Evolutionary conservation across 2,888 invertebrate genomes (phyloP).

Genomic region (Mechanitis mazaeus): DNA sequence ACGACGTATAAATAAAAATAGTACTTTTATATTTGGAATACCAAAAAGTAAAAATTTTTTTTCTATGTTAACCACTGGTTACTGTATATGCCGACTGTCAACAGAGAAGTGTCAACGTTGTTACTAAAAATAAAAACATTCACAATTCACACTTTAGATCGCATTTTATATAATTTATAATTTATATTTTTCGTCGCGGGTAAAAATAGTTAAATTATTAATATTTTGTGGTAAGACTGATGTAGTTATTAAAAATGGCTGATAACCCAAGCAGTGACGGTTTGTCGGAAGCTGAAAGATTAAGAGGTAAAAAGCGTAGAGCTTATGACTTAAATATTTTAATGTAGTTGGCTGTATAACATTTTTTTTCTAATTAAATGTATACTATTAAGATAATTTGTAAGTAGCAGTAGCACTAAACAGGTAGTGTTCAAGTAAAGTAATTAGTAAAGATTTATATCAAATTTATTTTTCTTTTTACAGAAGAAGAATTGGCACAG

Average conservation of each 20-base stretch:
- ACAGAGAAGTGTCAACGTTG: not conserved
- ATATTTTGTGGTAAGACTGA: conserved; percentile 5
- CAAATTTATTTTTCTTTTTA: conserved; percentile 27
- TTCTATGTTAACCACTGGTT: too few species aligned
- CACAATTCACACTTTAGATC: not conserved
- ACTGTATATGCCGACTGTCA: not conserved
- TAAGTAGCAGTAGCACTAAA: not conserved
- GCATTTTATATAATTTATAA: too few species aligned
- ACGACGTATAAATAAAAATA: too few species aligned
- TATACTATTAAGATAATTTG: not conserved
- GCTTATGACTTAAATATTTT: too few species aligned
- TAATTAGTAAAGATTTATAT: not conserved
- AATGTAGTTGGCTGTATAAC: too few species aligned
- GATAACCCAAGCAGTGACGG: conserved; percentile 56
- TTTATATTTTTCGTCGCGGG: too few species aligned
- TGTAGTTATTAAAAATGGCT: conserved; percentile 42
- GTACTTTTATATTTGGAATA: too few species aligned
- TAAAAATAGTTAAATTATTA: not conserved
- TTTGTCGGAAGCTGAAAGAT: conserved; percentile 59
- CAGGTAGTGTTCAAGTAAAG: not conserved
- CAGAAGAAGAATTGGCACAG: conserved; percentile 66
- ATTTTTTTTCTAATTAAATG: too few species aligned
- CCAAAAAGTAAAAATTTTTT: too few species aligned
- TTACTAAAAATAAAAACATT: conserved; percentile 7
- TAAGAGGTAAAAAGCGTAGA: conserved; percentile 47